phyloP scores from a whole-genome alignment of 2,113 vertebrate species.

The Papio anubis region DNA sequence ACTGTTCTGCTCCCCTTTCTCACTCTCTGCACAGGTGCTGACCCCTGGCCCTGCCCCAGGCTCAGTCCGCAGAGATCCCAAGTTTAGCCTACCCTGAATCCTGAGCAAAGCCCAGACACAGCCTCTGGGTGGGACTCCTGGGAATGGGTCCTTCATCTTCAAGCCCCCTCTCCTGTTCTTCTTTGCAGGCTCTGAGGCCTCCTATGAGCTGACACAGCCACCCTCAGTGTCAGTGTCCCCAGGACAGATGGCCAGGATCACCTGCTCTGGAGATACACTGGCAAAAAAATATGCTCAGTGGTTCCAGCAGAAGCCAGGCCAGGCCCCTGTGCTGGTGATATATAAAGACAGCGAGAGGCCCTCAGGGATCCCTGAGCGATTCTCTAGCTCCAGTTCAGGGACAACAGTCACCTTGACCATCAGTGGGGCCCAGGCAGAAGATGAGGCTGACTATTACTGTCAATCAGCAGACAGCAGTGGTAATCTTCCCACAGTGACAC shows the following conservation, averaged over 20 bases:
- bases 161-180: rapidly evolving
- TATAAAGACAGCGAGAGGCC: rapidly evolving
- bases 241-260: neutral
- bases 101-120: no score
- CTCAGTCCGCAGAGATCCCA: no score
- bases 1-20: rapidly evolving
- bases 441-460: constrained; percentile 16
- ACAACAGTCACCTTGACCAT: neutral
- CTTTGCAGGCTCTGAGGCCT: neutral
- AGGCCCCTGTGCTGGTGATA: neutral
- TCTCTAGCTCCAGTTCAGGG: rapidly evolving
- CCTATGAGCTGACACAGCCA: neutral
- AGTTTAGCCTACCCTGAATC: no score
- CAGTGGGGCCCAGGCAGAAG: neutral
- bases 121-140: no score
- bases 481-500: neutral
- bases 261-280: rapidly evolving
- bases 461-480: rapidly evolving
- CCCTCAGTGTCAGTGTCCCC: rapidly evolving
- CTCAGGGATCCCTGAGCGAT: neutral
- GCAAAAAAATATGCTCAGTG: rapidly evolving
- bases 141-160: neutral
- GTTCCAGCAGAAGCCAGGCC: neutral
- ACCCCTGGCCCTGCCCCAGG: no score
- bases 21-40: no score